These are phyloP conservation scores for Dicrostonyx torquatus DNA, from an alignment of 2,797 vertebrate genomes.

Conservation along the genomic window DNA sequence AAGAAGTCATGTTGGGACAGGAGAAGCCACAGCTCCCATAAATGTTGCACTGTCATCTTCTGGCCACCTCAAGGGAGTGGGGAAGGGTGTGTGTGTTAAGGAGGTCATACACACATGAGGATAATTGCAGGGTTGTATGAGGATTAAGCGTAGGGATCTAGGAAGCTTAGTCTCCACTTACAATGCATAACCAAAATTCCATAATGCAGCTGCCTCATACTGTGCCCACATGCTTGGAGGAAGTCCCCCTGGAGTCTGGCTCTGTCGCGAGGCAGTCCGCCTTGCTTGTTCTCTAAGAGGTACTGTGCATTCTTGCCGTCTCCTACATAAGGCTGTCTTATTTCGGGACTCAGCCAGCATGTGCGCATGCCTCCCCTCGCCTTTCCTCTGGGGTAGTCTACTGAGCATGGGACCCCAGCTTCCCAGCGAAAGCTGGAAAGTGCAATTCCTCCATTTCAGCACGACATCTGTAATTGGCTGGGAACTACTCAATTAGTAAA, in stretches of 20 bases:
- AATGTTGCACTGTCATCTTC: background rate
- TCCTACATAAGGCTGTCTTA: background rate
- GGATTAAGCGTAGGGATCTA: background rate
- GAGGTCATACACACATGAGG: background rate
- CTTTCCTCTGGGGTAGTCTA: background rate
- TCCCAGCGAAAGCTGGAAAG: background rate
- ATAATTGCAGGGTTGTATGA: background rate
- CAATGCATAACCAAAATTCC: background rate
- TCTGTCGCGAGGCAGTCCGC: rapidly evolving
- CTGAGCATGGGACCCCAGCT: background rate
- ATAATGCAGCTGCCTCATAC: background rate
- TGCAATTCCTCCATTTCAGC: background rate
- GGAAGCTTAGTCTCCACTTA: background rate
- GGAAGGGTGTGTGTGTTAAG: background rate
- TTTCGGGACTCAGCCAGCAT: background rate
- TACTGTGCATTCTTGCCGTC: background rate
- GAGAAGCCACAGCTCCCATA: background rate
- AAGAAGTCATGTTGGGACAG: slow-evolving; percentile 23
- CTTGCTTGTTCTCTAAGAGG: background rate
- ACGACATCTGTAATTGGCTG: background rate
- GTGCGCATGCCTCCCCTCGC: no score
- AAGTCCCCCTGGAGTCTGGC: background rate
- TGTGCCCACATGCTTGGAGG: background rate
- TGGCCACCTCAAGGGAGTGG: background rate
- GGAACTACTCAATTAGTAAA: background rate